Evolutionary conservation across 2,888 invertebrate species (phyloP).

Genomic region (Sialis fuliginosa): DNA sequence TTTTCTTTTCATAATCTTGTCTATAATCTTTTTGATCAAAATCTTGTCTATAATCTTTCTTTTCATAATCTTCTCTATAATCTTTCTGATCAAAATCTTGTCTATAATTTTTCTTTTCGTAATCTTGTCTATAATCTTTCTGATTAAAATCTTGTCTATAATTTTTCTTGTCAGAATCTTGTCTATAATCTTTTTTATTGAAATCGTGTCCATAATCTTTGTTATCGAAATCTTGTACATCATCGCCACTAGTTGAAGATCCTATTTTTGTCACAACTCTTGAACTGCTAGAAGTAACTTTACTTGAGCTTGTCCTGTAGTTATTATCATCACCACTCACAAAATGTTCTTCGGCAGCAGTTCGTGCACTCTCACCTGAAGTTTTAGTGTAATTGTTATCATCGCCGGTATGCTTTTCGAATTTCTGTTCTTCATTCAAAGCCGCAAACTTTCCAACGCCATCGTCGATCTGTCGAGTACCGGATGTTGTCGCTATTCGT

Average conservation of each 20-base stretch:
- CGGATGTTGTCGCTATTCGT: conserved; percentile 43
- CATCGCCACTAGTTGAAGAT: neutral
- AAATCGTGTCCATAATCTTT: neutral
- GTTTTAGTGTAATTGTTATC: conserved; percentile 32
- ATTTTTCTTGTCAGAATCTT: too few relatives aligned
- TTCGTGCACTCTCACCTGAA: conserved; percentile 27
- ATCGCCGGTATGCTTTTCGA: conserved; percentile 32
- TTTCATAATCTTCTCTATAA: neutral
- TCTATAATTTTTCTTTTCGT: neutral
- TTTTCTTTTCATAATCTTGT: too few relatives aligned
- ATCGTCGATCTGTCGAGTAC: conserved; percentile 41
- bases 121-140: too few relatives aligned
- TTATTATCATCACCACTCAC: conserved; percentile 30
- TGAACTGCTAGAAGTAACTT: conserved; percentile 19
- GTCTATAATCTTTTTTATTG: neutral
- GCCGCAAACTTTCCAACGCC: conserved; percentile 47
- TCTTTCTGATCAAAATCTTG: neutral
- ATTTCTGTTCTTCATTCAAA: conserved; percentile 38
- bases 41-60: neutral
- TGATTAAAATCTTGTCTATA: too few relatives aligned
- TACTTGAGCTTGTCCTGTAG: conserved; percentile 22
- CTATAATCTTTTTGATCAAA: neutral
- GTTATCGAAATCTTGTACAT: neutral
- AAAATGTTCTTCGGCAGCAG: conserved; percentile 30
- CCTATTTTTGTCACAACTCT: conserved; percentile 17